A percentile compares a stretch with the other conserved stretches of the same genome.
These are phyloP conservation scores for Taenaris catops DNA, from an alignment of 2,888 invertebrate species.

Conservation along the genomic window DNA sequence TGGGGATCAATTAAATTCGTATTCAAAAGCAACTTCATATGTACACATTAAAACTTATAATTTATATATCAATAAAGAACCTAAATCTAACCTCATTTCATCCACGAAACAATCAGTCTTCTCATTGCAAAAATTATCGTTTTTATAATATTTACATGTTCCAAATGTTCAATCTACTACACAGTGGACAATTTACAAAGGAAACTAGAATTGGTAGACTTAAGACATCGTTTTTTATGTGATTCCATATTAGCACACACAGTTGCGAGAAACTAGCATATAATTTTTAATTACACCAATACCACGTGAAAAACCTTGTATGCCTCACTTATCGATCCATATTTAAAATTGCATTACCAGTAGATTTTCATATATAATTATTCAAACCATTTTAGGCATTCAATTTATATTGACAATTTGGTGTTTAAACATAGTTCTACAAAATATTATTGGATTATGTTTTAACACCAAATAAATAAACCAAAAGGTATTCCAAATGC, in stretches of 20 bases:
- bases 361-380: too few species aligned
- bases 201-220: constrained; percentile 17
- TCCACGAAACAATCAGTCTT: constrained; percentile 75
- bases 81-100: constrained; percentile 65
- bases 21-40: constrained; percentile 19
- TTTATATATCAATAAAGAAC: constrained; percentile 52
- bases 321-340: too few species aligned
- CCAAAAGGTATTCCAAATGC: too few species aligned
- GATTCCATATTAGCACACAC: background rate
- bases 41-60: constrained; percentile 51
- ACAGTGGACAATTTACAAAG: constrained; percentile 32
- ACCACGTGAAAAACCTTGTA: too few species aligned
- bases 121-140: constrained; percentile 74
- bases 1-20: constrained; percentile 13
- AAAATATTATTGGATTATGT: too few species aligned
- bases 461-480: too few species aligned
- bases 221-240: background rate
- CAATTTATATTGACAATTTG: too few species aligned
- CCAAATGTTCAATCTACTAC: constrained; percentile 24
- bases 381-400: background rate
- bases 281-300: too few species aligned
- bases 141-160: constrained; percentile 55
- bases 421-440: too few species aligned
- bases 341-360: too few species aligned
- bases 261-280: too few species aligned